Percentiles rank a stretch among this genome's conserved stretches.
phyloP scores from a whole-genome alignment of 2,797 vertebrate genomes.

The Chaetophractus vellerosus region DNA sequence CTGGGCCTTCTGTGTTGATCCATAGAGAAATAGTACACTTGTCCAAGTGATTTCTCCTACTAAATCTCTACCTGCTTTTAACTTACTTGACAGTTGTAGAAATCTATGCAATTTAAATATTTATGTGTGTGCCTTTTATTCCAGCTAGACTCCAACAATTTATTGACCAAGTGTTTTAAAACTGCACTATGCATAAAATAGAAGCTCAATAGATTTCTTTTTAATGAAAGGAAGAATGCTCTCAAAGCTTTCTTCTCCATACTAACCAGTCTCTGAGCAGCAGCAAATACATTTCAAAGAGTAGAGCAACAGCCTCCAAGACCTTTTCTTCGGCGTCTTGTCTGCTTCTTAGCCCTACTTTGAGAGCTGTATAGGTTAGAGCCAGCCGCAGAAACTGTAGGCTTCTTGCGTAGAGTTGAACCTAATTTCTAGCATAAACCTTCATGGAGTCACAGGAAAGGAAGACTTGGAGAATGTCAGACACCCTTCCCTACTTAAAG shows the following conservation, averaged over 20 bases:
- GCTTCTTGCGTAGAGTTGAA: not conserved
- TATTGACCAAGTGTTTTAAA: not conserved
- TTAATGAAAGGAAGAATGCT: not conserved
- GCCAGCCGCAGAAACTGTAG: not conserved
- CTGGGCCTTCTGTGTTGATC: not conserved
- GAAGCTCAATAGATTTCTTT: not conserved
- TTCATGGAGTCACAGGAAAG: not conserved
- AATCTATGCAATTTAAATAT: not conserved
- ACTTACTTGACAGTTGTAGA: constrained; percentile 7
- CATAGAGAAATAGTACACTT: not conserved
- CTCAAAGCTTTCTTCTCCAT: not conserved
- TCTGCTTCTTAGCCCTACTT: not conserved
- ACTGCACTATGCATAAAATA: not conserved
- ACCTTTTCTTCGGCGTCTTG: not conserved
- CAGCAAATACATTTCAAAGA: not conserved
- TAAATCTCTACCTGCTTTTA: not conserved
- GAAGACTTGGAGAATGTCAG: not conserved
- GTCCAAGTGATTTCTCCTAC: not conserved
- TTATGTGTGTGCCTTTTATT: not conserved
- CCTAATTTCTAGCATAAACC: not conserved
- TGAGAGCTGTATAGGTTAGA: not conserved
- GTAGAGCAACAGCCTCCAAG: not conserved
- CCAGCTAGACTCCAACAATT: not conserved
- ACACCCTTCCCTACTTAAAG: not conserved
- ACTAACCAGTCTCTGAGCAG: not conserved